Conservation (phyloP, 23 tunicate genomes). For the Diplosoma virens region DNA sequence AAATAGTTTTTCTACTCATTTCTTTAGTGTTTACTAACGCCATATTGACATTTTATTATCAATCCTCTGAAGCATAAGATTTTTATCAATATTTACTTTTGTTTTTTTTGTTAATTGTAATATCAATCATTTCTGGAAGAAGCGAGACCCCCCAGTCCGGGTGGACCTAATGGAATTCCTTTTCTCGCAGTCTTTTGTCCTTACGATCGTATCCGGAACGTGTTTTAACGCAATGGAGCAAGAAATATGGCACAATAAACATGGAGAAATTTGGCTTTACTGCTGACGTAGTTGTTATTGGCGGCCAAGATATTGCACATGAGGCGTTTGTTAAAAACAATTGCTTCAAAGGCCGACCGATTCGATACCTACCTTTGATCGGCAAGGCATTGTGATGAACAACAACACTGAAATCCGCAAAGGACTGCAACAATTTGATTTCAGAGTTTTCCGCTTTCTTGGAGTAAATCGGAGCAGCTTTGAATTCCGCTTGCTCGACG, state of each 20-base stretch:
- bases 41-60: too few relatives aligned
- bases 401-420: conserved; percentile 32
- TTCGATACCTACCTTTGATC: too few relatives aligned
- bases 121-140: too few relatives aligned
- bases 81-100: too few relatives aligned
- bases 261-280: conserved; percentile 37
- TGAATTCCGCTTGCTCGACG: conserved; percentile 26
- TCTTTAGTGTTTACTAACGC: too few relatives aligned
- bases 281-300: conserved; percentile 12
- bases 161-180: conserved; percentile 48
- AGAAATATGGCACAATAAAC: conserved; percentile 53
- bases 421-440: conserved; percentile 62
- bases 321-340: conserved; percentile 63
- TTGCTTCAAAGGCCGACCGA: conserved; percentile 33
- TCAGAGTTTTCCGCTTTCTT: conserved; percentile 38
- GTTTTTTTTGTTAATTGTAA: too few relatives aligned
- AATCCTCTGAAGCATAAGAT: too few relatives aligned
- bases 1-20: too few relatives aligned
- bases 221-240: conserved; percentile 23
- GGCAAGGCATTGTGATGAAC: too few relatives aligned
- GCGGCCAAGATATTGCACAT: conserved; percentile 45
- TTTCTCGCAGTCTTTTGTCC: conserved; percentile 35
- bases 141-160: conserved; percentile 16
- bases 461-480: conserved; percentile 61
- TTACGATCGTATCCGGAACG: conserved; percentile 36